phyloP scores from a whole-genome alignment of 2,113 vertebrate genomes.

The Equus przewalskii region DNA sequence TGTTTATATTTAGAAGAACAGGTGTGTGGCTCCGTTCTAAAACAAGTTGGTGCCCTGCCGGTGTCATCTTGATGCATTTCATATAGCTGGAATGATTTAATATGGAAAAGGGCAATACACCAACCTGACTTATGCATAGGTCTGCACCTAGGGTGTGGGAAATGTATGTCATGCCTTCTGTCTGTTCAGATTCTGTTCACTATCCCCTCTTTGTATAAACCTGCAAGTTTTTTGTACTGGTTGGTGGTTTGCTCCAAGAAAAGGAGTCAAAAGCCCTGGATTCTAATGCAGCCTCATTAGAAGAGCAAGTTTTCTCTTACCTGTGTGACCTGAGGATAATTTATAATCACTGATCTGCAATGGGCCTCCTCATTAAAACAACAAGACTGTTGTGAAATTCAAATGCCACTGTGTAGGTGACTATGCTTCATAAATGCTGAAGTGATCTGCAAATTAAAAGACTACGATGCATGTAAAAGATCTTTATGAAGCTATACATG shows the following conservation, averaged over 20 bases:
- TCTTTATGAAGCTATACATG: not conserved
- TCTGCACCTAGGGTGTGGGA: not conserved
- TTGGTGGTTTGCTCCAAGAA: not conserved
- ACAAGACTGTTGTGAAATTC: not conserved
- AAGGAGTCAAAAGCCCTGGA: not conserved
- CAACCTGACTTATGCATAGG: not conserved
- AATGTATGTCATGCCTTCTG: not conserved
- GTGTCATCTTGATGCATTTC: conserved; percentile 75
- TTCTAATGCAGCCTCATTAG: not conserved
- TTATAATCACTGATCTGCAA: not conserved
- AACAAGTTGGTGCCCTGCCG: conserved; percentile 83
- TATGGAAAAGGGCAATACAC: conserved; percentile 10
- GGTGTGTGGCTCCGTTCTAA: conserved; percentile 84
- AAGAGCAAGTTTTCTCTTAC: not conserved
- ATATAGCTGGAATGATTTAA: conserved; percentile 69
- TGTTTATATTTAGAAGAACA: conserved; percentile 90
- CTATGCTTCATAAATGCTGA: not conserved
- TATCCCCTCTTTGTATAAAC: not conserved
- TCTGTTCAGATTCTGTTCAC: not conserved
- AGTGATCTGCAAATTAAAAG: not conserved
- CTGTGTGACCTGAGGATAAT: not conserved
- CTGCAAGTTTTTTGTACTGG: not conserved
- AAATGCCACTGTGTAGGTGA: not conserved
- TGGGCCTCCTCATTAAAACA: not conserved
- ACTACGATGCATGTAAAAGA: not conserved